Evolutionary conservation across 2,888 invertebrate species (phyloP).

Genomic region (Gymnosoma rotundatum): DNA sequence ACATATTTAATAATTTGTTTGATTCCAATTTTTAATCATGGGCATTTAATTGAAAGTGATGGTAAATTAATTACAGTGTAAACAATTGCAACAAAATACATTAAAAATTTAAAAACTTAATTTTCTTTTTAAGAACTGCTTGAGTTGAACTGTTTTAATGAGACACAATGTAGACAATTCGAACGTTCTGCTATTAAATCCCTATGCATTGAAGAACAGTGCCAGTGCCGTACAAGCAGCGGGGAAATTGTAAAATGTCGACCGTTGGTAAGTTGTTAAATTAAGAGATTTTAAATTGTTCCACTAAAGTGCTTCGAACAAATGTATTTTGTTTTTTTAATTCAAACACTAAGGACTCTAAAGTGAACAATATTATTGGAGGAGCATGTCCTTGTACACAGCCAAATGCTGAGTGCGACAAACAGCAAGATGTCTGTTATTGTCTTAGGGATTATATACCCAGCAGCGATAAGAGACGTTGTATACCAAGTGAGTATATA

Average conservation of each 20-base stretch:
- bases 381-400: constrained; percentile 78
- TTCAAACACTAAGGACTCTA: constrained; percentile 68
- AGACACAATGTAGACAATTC: constrained; percentile 74
- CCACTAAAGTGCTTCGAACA: neutral
- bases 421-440: constrained; percentile 74
- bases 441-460: constrained; percentile 74
- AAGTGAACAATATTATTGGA: constrained; percentile 77
- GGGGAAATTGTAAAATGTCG: constrained; percentile 72
- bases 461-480: constrained; percentile 78
- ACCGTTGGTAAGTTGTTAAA: constrained; percentile 73
- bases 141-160: constrained; percentile 75
- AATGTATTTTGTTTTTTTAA: neutral
- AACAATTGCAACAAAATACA: neutral
- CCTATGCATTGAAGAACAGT: constrained; percentile 73
- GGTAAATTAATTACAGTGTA: constrained; percentile 49
- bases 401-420: constrained; percentile 75
- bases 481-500: constrained; percentile 74
- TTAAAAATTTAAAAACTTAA: neutral
- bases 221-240: constrained; percentile 73
- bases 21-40: constrained; percentile 12
- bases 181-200: constrained; percentile 71
- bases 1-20: constrained; percentile 47
- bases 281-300: constrained; percentile 2
- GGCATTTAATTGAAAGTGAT: constrained; percentile 19
- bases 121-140: constrained; percentile 72